These are phyloP conservation scores for Tupaia chinensis DNA, from an alignment of 2,113 vertebrate species.

Conservation along the genomic window DNA sequence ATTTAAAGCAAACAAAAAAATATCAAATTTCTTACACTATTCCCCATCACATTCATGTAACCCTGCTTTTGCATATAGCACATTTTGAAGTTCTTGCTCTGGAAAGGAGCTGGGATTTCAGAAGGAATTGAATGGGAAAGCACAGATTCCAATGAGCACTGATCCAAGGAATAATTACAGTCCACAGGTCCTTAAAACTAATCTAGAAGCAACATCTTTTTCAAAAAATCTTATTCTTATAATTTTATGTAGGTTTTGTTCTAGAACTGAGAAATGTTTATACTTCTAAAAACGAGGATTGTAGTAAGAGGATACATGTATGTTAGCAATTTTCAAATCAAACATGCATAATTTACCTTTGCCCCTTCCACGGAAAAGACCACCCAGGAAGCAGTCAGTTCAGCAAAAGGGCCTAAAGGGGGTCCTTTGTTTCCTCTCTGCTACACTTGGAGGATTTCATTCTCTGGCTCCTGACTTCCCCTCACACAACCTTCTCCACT, in stretches of 20 bases:
- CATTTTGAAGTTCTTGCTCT: background rate
- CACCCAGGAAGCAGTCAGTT: conserved; percentile 56
- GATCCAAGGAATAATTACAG: background rate
- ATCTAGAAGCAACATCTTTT: background rate
- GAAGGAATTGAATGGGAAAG: background rate
- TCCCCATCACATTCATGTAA: background rate
- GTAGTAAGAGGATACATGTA: conserved; percentile 47
- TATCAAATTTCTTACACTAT: conserved; percentile 13
- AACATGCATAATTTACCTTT: conserved; percentile 53
- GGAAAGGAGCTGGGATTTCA: background rate
- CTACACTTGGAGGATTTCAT: background rate
- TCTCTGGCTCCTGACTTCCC: background rate
- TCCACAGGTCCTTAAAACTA: conserved; percentile 12
- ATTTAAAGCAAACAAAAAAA: conserved; percentile 49
- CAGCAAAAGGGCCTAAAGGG: background rate
- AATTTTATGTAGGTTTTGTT: conserved; percentile 55
- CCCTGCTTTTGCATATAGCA: background rate
- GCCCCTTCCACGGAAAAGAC: conserved; percentile 28
- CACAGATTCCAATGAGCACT: background rate
- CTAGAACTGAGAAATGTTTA: conserved; percentile 41
- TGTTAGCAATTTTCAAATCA: conserved; percentile 75
- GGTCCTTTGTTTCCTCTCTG: background rate
- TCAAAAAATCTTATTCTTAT: conserved; percentile 59
- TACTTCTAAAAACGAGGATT: conserved; percentile 23
- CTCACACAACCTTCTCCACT: background rate